Conservation (phyloP, 37 sponge, comb jelly and placozoan species). For the Lycopodina hypogea region DNA sequence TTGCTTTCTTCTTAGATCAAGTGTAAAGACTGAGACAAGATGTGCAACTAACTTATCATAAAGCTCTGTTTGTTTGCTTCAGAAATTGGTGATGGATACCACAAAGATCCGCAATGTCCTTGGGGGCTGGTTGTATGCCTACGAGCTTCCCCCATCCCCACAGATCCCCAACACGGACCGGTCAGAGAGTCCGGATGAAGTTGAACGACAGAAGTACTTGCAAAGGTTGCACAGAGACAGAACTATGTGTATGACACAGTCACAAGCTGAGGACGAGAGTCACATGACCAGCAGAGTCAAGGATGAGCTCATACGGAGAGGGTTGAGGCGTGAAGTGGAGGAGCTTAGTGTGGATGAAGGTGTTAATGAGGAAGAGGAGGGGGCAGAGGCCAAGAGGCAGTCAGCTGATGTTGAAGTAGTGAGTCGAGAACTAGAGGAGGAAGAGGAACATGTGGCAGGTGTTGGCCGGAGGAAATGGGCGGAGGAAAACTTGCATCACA, state of each 20-base stretch:
- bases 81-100: slow-evolving; percentile 57
- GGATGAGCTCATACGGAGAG: not conserved
- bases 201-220: not conserved
- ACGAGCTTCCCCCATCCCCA: slow-evolving; percentile 67
- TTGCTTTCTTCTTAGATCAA: no score
- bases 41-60: no score
- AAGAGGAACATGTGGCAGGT: not conserved
- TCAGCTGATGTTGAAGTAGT: not conserved
- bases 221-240: slow-evolving; percentile 9
- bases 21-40: no score
- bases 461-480: not conserved
- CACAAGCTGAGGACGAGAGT: slow-evolving; percentile 1
- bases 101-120: slow-evolving; percentile 66
- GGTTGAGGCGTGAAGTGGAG: not conserved
- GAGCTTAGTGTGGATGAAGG: not conserved
- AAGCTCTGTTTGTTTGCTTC: no score
- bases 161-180: slow-evolving; percentile 24
- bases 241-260: not conserved
- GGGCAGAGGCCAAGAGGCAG: not conserved
- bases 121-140: slow-evolving; percentile 83
- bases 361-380: not conserved
- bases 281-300: slow-evolving; percentile 10
- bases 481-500: not conserved
- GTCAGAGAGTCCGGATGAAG: slow-evolving; percentile 32
- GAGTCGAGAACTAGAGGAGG: not conserved